These are phyloP conservation scores for Carduelis carduelis DNA, from an alignment of 2,797 vertebrate genomes.

Conservation along the genomic window DNA sequence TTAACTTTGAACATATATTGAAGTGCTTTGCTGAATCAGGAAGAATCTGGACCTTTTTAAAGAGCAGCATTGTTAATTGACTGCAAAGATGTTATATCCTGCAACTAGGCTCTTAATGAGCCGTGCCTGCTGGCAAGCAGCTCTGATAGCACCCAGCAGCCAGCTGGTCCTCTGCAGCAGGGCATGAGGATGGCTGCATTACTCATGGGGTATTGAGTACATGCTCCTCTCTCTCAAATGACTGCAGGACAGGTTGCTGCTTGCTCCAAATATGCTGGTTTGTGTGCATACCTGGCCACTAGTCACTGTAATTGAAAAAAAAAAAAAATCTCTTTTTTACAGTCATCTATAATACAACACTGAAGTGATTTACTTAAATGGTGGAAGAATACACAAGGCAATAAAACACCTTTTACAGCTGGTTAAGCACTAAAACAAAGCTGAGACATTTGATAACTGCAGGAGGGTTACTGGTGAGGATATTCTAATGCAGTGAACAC, in stretches of 20 bases:
- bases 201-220: neutral
- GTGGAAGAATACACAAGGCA: conserved; percentile 5
- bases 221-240: neutral
- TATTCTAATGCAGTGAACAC: neutral
- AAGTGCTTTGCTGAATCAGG: neutral
- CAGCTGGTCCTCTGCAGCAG: neutral
- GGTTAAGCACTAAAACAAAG: conserved; percentile 9
- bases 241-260: neutral
- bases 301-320: neutral
- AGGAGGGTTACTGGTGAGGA: neutral
- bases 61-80: neutral
- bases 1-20: neutral
- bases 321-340: neutral
- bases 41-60: neutral
- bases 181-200: neutral
- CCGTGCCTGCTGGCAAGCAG: neutral
- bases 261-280: neutral
- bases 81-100: neutral
- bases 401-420: conserved; percentile 44
- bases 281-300: neutral
- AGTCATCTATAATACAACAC: neutral
- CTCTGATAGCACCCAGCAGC: neutral
- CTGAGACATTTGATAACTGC: neutral
- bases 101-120: neutral
- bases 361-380: conserved; percentile 30